Percentiles rank a stretch among this genome's conserved stretches.
phyloP scores from a whole-genome alignment of 1,140 invertebrate species.

The Apis florea region DNA sequence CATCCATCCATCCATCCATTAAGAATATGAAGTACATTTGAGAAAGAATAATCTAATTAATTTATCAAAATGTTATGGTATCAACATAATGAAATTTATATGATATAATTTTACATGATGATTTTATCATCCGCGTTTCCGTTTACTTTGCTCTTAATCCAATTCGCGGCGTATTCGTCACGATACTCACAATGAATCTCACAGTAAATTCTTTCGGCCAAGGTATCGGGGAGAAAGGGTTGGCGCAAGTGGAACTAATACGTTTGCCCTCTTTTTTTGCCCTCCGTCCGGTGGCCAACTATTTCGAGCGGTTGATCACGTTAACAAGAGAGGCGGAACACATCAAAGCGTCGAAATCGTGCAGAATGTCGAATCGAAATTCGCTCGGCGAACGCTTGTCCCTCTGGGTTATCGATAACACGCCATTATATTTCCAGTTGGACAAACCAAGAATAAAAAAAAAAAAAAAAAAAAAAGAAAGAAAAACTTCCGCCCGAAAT shows the following conservation, averaged over 20 bases:
- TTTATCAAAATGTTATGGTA: too few relatives aligned
- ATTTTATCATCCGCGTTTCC: too few relatives aligned
- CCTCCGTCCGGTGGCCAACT: constrained; percentile 29
- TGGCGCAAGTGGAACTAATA: constrained; percentile 33
- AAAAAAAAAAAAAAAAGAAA: too few relatives aligned
- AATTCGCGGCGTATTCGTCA: not conserved
- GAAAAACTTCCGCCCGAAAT: constrained; percentile 19
- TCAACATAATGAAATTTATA: too few relatives aligned
- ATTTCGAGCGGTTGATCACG: constrained; percentile 34
- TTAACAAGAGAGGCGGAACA: constrained; percentile 44
- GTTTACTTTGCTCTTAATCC: too few relatives aligned
- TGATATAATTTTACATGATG: too few relatives aligned
- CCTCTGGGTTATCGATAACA: constrained; percentile 24
- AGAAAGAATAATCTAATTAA: too few relatives aligned
- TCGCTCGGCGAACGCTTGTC: not conserved
- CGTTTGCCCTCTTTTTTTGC: constrained; percentile 3
- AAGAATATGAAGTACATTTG: too few relatives aligned
- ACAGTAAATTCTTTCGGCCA: not conserved
- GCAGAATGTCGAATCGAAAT: constrained; percentile 29
- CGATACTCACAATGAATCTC: not conserved
- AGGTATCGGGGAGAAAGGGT: not conserved
- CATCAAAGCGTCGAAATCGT: constrained; percentile 44
- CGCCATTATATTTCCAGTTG: constrained; percentile 29
- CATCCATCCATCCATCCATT: too few relatives aligned
- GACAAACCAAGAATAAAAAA: not conserved